A percentile compares a stretch with the other conserved stretches of the same genome.
Conservation (phyloP, 1,140 invertebrate genomes). For the Trichoplusia ni region DNA sequence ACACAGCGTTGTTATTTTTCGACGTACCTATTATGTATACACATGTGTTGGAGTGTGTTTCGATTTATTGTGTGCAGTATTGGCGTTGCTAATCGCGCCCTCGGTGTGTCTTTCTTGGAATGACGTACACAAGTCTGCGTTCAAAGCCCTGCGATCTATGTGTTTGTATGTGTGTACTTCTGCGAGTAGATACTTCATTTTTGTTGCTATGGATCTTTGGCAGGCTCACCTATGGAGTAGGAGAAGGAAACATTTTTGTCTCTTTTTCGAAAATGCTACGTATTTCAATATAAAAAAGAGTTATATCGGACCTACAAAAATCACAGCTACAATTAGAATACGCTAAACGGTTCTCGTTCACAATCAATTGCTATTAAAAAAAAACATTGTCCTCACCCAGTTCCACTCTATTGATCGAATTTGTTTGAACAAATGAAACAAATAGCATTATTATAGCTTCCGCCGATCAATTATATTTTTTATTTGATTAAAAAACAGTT, state of each 20-base stretch:
- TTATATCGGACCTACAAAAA: not conserved
- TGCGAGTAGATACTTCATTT: too few species aligned
- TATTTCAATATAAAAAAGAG: not conserved
- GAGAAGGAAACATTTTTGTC: too few species aligned
- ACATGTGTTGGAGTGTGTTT: not conserved
- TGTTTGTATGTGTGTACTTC: not conserved
- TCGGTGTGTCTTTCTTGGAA: constrained; percentile 9
- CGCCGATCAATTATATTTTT: constrained; percentile 73
- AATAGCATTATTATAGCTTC: constrained; percentile 56
- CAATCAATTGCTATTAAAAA: not conserved
- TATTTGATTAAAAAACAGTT: constrained; percentile 45
- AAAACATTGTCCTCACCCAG: constrained; percentile 17
- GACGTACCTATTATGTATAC: constrained; percentile 2
- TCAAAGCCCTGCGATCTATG: constrained; percentile 1
- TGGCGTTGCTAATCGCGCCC: constrained; percentile 14
- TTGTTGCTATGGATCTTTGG: too few species aligned
- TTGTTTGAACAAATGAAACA: constrained; percentile 47
- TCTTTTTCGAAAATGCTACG: too few species aligned
- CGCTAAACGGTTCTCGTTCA: not conserved
- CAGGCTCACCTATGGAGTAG: too few species aligned
- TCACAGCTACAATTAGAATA: constrained; percentile 17
- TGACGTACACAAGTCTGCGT: not conserved
- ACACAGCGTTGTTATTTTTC: not conserved
- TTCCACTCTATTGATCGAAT: constrained; percentile 54
- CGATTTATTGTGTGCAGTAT: constrained; percentile 10